A percentile compares a stretch with the other conserved stretches of the same genome.
phyloP scores from a whole-genome alignment of 2,888 invertebrate genomes.

The Antheraea assamensis region DNA sequence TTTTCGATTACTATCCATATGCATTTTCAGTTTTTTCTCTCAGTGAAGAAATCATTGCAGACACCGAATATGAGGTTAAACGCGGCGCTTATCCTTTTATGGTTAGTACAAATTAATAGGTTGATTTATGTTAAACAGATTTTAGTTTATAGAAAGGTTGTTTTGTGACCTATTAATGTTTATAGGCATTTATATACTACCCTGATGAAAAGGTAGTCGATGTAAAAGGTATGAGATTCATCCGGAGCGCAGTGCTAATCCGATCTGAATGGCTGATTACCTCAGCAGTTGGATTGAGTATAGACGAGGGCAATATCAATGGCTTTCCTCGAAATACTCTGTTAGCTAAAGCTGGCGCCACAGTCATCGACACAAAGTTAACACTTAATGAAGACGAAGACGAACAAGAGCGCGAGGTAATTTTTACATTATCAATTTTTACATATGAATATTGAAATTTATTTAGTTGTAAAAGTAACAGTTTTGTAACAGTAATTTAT shows the following conservation, averaged over 20 bases:
- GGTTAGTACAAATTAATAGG: conserved; percentile 48
- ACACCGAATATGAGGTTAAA: conserved; percentile 55
- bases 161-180: conserved; percentile 22
- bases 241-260: conserved; percentile 62
- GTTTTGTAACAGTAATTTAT: no score
- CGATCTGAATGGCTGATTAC: conserved; percentile 63
- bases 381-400: conserved; percentile 70
- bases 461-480: neutral
- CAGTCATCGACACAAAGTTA: conserved; percentile 57
- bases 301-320: conserved; percentile 35
- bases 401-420: conserved; percentile 73
- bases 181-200: conserved; percentile 70
- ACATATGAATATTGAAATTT: neutral
- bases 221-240: conserved; percentile 48
- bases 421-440: neutral
- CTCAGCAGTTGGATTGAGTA: conserved; percentile 52
- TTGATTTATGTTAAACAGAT: neutral
- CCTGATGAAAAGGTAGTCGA: conserved; percentile 60
- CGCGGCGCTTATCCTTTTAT: conserved; percentile 60
- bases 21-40: conserved; percentile 41
- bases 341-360: conserved; percentile 65
- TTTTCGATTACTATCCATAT: conserved; percentile 13
- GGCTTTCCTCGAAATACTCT: conserved; percentile 67
- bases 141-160: neutral
- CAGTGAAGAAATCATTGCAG: conserved; percentile 47